Percentiles rank a stretch among this genome's conserved stretches.
Conservation (phyloP, 2,888 invertebrate genomes). For the Geophilus truncorum region DNA sequence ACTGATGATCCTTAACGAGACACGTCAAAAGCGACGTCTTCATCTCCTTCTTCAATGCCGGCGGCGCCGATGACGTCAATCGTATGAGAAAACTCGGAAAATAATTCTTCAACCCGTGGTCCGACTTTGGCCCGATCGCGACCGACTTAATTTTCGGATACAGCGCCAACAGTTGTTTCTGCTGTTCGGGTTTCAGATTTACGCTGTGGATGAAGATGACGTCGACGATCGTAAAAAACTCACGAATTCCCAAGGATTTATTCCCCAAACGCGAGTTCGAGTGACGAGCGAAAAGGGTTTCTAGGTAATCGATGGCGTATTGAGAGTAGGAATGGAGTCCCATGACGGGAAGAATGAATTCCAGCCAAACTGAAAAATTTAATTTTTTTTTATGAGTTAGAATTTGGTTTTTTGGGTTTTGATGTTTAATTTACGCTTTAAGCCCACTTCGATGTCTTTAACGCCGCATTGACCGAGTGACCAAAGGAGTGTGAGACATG, state of each 20-base stretch:
- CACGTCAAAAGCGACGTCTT: conserved; percentile 58
- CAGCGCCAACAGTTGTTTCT: conserved; percentile 45
- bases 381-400: not conserved
- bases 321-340: conserved; percentile 45
- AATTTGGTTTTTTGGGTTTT: not conserved
- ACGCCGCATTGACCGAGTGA: conserved; percentile 47
- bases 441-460: conserved; percentile 45
- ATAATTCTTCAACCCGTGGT: conserved; percentile 48
- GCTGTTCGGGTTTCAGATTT: conserved; percentile 43
- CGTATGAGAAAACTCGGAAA: conserved; percentile 63
- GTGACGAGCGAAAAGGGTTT: conserved; percentile 43
- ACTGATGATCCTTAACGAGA: conserved; percentile 59
- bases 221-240: conserved; percentile 48
- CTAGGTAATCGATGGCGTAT: conserved; percentile 48
- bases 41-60: conserved; percentile 54
- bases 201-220: conserved; percentile 42
- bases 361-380: conserved; percentile 49
- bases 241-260: conserved; percentile 44
- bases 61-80: conserved; percentile 55
- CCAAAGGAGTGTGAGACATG: conserved; percentile 48
- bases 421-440: conserved; percentile 46
- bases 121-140: conserved; percentile 45
- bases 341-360: conserved; percentile 48
- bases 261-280: conserved; percentile 41
- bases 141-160: conserved; percentile 48